These are phyloP conservation scores for Drosophila picticornis DNA, from an alignment of 2,888 invertebrate genomes.

Conservation along the genomic window DNA sequence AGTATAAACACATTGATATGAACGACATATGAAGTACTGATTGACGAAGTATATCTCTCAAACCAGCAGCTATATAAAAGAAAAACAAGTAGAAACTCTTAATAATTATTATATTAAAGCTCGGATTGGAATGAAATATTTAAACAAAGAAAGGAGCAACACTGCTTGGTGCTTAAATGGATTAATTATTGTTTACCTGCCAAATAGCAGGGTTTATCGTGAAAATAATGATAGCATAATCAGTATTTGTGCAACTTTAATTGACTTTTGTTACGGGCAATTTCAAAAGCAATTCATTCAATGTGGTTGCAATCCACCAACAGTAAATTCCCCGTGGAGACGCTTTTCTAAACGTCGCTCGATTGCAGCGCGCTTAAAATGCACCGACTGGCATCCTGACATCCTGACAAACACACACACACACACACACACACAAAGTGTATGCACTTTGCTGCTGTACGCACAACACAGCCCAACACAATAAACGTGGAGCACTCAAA, in stretches of 20 bases:
- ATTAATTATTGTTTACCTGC: not conserved
- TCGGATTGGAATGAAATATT: not conserved
- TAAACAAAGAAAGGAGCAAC: not conserved
- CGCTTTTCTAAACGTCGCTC: not conserved
- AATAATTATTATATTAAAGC: not conserved
- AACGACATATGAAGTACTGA: not conserved
- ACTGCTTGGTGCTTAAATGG: not conserved
- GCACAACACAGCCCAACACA: constrained; percentile 18
- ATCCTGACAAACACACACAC: not conserved
- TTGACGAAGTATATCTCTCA: not conserved
- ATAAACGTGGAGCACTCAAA: constrained; percentile 5
- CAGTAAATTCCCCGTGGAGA: not conserved
- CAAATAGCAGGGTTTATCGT: not conserved
- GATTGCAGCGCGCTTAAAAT: constrained; percentile 14
- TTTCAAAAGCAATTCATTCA: not conserved
- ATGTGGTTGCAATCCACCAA: not conserved
- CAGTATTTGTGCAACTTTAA: not conserved
- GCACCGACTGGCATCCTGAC: not conserved
- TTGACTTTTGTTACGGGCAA: not conserved
- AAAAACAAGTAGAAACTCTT: not conserved
- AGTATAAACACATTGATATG: not conserved
- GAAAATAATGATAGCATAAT: not conserved
- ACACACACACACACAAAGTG: not conserved
- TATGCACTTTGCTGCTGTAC: constrained; percentile 36
- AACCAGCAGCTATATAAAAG: too few relatives aligned